phyloP scores from a whole-genome alignment of 2,888 invertebrate genomes.

The Lampropteryx suffumata region DNA sequence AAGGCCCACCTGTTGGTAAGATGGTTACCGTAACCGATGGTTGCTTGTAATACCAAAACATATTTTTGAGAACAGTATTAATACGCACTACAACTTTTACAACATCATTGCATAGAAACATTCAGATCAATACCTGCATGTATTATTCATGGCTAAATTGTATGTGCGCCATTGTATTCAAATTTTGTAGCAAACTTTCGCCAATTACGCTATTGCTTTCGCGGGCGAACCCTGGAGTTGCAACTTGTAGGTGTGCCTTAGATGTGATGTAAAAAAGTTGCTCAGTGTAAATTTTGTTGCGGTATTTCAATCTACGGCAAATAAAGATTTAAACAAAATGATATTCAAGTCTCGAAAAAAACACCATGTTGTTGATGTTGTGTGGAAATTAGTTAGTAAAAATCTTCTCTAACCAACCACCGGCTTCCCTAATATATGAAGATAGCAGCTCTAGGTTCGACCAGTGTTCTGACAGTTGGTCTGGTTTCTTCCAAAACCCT shows the following conservation, averaged over 20 bases:
- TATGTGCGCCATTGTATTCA: constrained; percentile 75
- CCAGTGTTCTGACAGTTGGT: too few species aligned
- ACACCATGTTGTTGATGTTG: too few species aligned
- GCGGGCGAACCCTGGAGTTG: constrained; percentile 53
- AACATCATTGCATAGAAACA: constrained; percentile 64
- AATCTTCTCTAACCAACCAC: too few species aligned
- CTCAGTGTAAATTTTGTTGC: too few species aligned
- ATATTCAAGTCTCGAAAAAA: too few species aligned
- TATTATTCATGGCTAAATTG: constrained; percentile 69
- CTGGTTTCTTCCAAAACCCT: too few species aligned
- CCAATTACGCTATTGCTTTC: constrained; percentile 70
- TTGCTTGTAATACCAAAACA: neutral
- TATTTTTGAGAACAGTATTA: constrained; percentile 32
- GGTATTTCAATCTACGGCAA: too few species aligned
- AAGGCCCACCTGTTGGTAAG: too few species aligned
- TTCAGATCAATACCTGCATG: constrained; percentile 51
- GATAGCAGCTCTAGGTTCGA: too few species aligned
- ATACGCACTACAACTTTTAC: constrained; percentile 53
- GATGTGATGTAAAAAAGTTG: constrained; percentile 30
- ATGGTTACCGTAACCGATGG: neutral
- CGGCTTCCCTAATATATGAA: too few species aligned
- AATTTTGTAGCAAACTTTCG: constrained; percentile 71
- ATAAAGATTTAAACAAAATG: too few species aligned
- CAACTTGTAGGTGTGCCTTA: constrained; percentile 45
- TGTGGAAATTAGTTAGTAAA: too few species aligned